phyloP scores from a whole-genome alignment of 2,888 invertebrate genomes.

The Anorthoa munda region DNA sequence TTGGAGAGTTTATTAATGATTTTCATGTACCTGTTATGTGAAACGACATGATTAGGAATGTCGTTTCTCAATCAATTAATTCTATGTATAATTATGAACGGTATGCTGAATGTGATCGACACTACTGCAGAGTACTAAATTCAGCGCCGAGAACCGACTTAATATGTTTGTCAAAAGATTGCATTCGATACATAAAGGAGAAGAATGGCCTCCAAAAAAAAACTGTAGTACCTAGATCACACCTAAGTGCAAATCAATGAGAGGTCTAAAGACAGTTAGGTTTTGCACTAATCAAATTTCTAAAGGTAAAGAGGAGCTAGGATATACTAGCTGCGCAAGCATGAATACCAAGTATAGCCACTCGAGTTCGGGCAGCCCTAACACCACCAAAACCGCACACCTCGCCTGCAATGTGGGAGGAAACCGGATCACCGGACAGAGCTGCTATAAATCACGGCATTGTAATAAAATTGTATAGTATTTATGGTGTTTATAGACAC shows the following conservation, averaged over 20 bases:
- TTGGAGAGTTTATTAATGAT: neutral
- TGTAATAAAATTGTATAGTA: constrained; percentile 26
- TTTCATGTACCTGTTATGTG: neutral
- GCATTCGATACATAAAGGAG: too few relatives aligned
- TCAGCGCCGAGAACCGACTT: too few relatives aligned
- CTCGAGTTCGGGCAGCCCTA: neutral
- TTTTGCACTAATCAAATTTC: too few relatives aligned
- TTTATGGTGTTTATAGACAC: constrained; percentile 33
- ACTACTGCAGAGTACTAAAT: too few relatives aligned
- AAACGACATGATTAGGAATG: neutral
- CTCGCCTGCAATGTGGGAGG: neutral
- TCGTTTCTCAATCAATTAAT: too few relatives aligned
- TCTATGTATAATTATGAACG: too few relatives aligned
- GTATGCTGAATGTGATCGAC: too few relatives aligned
- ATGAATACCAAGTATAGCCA: neutral
- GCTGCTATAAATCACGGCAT: constrained; percentile 35
- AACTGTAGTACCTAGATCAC: too few relatives aligned
- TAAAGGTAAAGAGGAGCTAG: neutral
- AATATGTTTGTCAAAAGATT: too few relatives aligned
- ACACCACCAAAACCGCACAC: neutral
- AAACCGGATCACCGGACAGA: constrained; percentile 42
- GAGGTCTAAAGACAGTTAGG: neutral
- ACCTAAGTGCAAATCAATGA: neutral
- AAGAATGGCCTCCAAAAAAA: too few relatives aligned
- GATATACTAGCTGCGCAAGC: neutral